Conservation (phyloP, 2,797 vertebrate genomes). For the Sebastes hopkinsi region DNA sequence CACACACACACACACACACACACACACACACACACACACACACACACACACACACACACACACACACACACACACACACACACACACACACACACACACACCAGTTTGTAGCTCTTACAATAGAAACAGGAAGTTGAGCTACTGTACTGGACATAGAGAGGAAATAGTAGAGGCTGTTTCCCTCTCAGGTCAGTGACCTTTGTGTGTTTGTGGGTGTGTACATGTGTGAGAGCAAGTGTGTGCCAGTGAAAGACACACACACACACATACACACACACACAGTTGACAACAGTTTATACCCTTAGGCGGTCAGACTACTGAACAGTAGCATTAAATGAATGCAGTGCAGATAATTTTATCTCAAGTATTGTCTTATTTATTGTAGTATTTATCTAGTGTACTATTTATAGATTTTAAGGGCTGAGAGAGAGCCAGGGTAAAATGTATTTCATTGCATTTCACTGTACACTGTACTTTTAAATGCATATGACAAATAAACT, state of each 20-base stretch:
- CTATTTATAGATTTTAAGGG: no score
- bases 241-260: neutral
- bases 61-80: no score
- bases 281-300: neutral
- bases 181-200: slow-evolving; percentile 31
- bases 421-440: no score
- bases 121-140: slow-evolving; percentile 77
- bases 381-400: no score
- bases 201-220: slow-evolving; percentile 4
- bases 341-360: no score
- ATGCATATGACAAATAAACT: no score
- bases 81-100: slow-evolving; percentile 26
- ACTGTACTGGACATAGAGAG: slow-evolving; percentile 68
- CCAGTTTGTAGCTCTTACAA: slow-evolving; percentile 42
- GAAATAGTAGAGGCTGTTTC: slow-evolving; percentile 71
- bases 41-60: neutral
- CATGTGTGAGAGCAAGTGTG: neutral
- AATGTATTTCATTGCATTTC: no score
- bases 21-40: neutral
- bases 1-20: slow-evolving; percentile 16
- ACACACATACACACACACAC: neutral
- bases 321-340: no score
- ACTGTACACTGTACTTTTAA: no score
- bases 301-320: no score
- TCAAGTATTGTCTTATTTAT: no score